phyloP scores from a whole-genome alignment of 1,140 invertebrate species.

The Helicoverpa armigera region DNA sequence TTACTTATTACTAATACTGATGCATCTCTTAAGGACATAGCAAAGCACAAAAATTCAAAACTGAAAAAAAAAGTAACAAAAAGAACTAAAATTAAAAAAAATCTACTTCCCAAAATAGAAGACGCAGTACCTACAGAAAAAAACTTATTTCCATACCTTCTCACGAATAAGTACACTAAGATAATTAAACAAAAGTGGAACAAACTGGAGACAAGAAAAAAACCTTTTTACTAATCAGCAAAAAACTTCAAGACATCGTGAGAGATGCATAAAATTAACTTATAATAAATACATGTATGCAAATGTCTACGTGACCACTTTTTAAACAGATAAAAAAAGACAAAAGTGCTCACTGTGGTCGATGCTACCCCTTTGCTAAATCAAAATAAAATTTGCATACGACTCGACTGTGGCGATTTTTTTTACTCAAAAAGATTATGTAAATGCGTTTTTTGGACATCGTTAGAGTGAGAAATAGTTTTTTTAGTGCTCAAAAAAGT shows the following conservation, averaged over 20 bases:
- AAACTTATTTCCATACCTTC: constrained; percentile 40
- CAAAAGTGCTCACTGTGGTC: constrained; percentile 51
- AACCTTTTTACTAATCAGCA: constrained; percentile 50
- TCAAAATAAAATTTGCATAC: constrained; percentile 75
- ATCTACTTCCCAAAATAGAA: constrained; percentile 48
- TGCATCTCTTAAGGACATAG: too few relatives aligned
- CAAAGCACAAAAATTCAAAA: neutral
- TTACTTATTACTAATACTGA: too few relatives aligned
- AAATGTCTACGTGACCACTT: constrained; percentile 79
- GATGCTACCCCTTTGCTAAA: constrained; percentile 64
- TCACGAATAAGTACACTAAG: constrained; percentile 16
- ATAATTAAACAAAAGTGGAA: constrained; percentile 42
- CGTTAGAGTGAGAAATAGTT: constrained; percentile 60
- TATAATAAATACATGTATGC: constrained; percentile 62
- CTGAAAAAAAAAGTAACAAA: neutral
- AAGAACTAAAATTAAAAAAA: neutral
- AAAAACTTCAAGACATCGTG: constrained; percentile 71
- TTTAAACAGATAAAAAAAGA: constrained; percentile 66
- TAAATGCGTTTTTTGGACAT: constrained; percentile 83
- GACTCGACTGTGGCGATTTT: constrained; percentile 73
- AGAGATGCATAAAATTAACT: constrained; percentile 78
- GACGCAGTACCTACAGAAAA: constrained; percentile 48
- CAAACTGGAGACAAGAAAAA: constrained; percentile 45
- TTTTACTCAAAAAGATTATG: constrained; percentile 80
- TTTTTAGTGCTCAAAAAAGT: constrained; percentile 56